Percentiles rank a stretch among this genome's conserved stretches.
Evolutionary conservation across 2,888 invertebrate species (phyloP).

Genomic region (Eutolmus rufibarbis): DNA sequence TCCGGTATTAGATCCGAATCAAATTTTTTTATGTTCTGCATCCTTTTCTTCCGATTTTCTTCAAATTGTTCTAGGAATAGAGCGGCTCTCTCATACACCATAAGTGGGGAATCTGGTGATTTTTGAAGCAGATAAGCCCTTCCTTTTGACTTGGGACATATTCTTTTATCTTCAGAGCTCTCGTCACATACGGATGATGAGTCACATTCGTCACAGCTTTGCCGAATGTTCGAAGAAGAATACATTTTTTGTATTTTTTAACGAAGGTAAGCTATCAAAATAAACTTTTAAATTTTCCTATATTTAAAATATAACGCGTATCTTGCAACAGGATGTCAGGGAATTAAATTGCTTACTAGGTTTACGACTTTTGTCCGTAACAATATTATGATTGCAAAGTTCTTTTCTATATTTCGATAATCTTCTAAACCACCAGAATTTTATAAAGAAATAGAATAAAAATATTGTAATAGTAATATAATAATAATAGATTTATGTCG

Average conservation of each 20-base stretch:
- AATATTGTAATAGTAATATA: too few species aligned
- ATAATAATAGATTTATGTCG: too few species aligned
- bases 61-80: conserved; percentile 41
- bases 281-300: neutral
- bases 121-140: neutral
- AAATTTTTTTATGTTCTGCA: neutral
- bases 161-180: neutral
- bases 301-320: neutral
- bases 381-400: neutral
- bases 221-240: neutral
- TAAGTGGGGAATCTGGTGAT: neutral
- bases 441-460: too few species aligned
- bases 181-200: neutral
- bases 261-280: neutral
- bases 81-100: conserved; percentile 45
- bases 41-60: conserved; percentile 28
- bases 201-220: neutral
- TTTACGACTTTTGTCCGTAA: neutral
- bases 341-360: neutral
- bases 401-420: neutral
- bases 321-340: neutral
- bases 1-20: neutral
- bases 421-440: too few species aligned
- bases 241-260: neutral
- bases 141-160: neutral